phyloP scores from a whole-genome alignment of 2,888 invertebrate genomes.

The Tetranychus piercei region DNA sequence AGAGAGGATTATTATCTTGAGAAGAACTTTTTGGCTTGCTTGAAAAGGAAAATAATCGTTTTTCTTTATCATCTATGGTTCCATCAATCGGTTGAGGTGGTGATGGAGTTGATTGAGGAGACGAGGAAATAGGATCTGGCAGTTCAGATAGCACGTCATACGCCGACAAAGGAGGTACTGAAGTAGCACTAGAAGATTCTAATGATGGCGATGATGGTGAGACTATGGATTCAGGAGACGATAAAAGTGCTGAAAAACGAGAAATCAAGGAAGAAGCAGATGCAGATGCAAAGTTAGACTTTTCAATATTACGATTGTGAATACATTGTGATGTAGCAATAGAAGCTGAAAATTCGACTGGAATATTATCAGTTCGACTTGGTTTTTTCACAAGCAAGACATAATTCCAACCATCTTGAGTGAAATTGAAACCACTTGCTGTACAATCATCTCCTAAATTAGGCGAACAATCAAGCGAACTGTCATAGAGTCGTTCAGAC shows the following conservation, averaged over 20 bases:
- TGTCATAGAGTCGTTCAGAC: neutral
- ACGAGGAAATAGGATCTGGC: neutral
- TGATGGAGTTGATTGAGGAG: neutral
- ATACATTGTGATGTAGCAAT: neutral
- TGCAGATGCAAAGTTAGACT: neutral
- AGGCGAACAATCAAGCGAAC: neutral
- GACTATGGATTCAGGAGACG: neutral
- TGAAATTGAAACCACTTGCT: neutral
- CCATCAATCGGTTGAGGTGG: neutral
- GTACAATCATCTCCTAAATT: neutral
- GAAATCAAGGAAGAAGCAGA: neutral
- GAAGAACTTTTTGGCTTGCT: neutral
- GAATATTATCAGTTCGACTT: neutral
- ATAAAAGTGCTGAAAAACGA: neutral
- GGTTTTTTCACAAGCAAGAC: neutral
- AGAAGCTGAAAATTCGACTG: neutral
- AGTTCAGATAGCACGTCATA: neutral
- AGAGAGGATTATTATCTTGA: neutral
- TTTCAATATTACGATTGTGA: neutral
- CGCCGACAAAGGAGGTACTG: neutral
- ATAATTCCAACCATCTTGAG: constrained; percentile 5
- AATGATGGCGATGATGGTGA: neutral
- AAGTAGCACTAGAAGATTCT: neutral
- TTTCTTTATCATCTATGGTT: neutral
- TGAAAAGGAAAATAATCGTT: neutral